Percentiles rank a stretch among this genome's conserved stretches.
phyloP scores from a whole-genome alignment of 2,888 invertebrate genomes.

The Dichetophora obliterata region DNA sequence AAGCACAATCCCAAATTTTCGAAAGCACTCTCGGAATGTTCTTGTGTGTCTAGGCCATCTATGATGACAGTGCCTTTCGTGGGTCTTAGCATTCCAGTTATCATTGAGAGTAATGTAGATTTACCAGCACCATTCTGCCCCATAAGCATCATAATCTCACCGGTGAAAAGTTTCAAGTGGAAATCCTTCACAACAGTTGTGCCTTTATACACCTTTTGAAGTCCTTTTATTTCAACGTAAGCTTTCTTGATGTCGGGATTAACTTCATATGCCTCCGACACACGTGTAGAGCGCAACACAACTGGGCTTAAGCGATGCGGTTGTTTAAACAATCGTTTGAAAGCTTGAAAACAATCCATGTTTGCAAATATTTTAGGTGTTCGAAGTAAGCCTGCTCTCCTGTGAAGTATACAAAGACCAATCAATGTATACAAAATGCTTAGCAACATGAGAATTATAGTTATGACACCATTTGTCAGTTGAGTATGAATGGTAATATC shows the following conservation, averaged over 20 bases:
- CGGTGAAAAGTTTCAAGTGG: slow-evolving; percentile 81
- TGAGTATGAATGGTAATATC: not conserved
- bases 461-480: not conserved
- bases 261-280: slow-evolving; percentile 67
- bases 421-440: slow-evolving; percentile 5
- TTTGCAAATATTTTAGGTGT: not conserved
- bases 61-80: slow-evolving; percentile 77
- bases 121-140: slow-evolving; percentile 84
- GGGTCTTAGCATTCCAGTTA: slow-evolving; percentile 81
- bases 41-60: slow-evolving; percentile 78
- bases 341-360: not conserved
- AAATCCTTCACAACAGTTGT: slow-evolving; percentile 77
- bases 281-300: slow-evolving; percentile 66
- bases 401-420: not conserved
- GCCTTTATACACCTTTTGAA: slow-evolving; percentile 80
- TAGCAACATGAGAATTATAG: not conserved
- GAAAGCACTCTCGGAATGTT: slow-evolving; percentile 73
- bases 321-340: not conserved
- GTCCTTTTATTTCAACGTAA: slow-evolving; percentile 66
- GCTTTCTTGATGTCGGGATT: slow-evolving; percentile 69
- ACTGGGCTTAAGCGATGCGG: not conserved
- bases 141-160: slow-evolving; percentile 75
- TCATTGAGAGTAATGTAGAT: slow-evolving; percentile 90
- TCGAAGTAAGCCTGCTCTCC: not conserved
- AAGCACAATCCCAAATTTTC: slow-evolving; percentile 82